Percentiles rank a stretch among this genome's conserved stretches.
These are phyloP conservation scores for Pituophis catenifer DNA, from an alignment of 2,113 vertebrate genomes.

Conservation along the genomic window DNA sequence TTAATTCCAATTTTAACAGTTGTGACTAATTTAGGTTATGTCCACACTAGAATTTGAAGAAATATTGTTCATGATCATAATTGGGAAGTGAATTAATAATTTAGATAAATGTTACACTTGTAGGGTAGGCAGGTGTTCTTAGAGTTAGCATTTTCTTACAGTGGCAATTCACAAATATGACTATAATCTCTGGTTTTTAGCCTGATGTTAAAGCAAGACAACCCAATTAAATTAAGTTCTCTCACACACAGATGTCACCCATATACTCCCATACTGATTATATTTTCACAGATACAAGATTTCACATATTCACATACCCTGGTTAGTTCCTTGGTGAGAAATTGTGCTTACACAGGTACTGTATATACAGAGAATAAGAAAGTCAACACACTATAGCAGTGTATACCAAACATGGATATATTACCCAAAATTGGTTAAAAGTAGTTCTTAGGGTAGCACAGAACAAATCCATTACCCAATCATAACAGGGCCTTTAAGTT, in stretches of 20 bases:
- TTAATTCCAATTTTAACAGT: neutral
- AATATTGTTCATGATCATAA: neutral
- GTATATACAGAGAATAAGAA: neutral
- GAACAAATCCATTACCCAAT: neutral
- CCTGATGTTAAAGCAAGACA: neutral
- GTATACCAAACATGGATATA: neutral
- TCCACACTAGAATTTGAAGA: neutral
- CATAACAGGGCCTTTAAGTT: neutral
- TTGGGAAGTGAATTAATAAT: neutral
- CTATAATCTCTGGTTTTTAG: neutral
- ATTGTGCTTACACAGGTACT: neutral
- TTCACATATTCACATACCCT: neutral
- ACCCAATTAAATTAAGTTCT: neutral
- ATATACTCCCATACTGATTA: neutral
- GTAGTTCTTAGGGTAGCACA: neutral
- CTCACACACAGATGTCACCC: neutral
- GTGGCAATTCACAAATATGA: neutral
- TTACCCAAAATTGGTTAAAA: neutral
- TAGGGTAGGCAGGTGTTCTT: neutral
- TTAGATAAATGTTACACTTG: neutral
- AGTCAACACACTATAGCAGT: neutral
- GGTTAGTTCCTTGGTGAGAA: neutral
- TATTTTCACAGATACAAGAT: neutral
- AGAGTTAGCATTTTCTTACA: neutral
- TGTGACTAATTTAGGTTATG: neutral